phyloP scores from a whole-genome alignment of 2,797 vertebrate genomes.

The Hemitrygon akajei region DNA sequence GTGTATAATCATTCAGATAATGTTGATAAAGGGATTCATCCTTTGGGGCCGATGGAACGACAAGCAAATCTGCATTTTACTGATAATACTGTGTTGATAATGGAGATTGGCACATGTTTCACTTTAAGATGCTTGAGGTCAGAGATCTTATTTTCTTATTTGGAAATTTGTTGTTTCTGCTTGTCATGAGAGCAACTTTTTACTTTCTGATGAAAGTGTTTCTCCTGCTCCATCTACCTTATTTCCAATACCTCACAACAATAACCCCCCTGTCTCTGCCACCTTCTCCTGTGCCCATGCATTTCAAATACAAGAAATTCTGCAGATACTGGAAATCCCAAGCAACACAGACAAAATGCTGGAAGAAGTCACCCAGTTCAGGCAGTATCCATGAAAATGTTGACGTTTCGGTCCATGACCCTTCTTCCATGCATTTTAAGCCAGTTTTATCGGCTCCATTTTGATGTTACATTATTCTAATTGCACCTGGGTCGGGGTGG shows the following conservation, averaged over 20 bases:
- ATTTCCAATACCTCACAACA: not conserved
- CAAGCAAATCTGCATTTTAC: not conserved
- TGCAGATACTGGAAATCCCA: no score
- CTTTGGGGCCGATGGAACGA: not conserved
- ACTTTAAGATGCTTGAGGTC: not conserved
- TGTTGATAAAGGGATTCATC: slow-evolving; percentile 2
- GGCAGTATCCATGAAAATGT: no score
- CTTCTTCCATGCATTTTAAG: not conserved
- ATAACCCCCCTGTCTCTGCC: not conserved
- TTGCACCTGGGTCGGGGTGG: no score
- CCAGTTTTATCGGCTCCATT: no score
- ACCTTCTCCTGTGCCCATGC: not conserved
- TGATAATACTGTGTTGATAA: not conserved
- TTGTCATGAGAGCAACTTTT: not conserved
- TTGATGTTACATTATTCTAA: no score
- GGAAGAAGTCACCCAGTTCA: no score
- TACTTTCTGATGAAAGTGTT: not conserved
- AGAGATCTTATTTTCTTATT: slow-evolving; percentile 25
- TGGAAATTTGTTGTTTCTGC: not conserved
- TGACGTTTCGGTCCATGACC: no score
- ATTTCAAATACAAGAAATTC: not conserved
- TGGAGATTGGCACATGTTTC: not conserved
- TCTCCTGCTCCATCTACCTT: not conserved
- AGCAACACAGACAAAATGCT: no score
- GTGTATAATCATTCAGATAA: not conserved